Percentiles rank a stretch among this genome's conserved stretches.
phyloP scores from a whole-genome alignment of 2,888 invertebrate genomes.

The Brachyptera putata region DNA sequence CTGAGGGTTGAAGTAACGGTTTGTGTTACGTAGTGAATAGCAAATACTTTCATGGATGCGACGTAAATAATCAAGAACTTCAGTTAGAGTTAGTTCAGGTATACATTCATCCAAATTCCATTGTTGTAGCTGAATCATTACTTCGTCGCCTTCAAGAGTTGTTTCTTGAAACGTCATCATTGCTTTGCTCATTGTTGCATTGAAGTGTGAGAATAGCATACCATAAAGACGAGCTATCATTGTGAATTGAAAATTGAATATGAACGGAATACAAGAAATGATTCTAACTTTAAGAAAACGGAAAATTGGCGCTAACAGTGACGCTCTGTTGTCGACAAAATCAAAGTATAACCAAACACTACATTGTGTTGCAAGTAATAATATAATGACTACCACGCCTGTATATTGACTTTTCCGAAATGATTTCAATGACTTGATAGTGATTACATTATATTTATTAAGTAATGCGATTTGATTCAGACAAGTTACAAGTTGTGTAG shows the following conservation, averaged over 20 bases:
- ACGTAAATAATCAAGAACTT: neutral
- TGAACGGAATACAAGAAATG: neutral
- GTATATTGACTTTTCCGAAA: neutral
- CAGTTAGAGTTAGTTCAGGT: neutral
- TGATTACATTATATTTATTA: neutral
- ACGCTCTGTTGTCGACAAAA: neutral
- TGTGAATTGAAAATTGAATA: conserved; percentile 5
- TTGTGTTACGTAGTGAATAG: neutral
- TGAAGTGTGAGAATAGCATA: neutral
- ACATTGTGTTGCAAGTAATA: neutral
- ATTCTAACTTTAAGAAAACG: neutral
- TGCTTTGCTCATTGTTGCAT: neutral
- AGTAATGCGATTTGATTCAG: neutral
- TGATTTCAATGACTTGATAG: neutral
- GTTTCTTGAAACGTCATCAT: neutral
- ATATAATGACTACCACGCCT: neutral
- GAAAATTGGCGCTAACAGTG: neutral
- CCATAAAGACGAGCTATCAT: neutral
- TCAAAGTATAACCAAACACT: neutral
- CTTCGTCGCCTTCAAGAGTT: no score
- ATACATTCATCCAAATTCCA: neutral
- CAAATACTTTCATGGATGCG: neutral
- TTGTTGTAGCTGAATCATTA: neutral
- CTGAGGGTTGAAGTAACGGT: neutral
- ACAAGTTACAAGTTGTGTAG: neutral